phyloP scores from a whole-genome alignment of 2,888 invertebrate genomes.

The Fragum sueziense region DNA sequence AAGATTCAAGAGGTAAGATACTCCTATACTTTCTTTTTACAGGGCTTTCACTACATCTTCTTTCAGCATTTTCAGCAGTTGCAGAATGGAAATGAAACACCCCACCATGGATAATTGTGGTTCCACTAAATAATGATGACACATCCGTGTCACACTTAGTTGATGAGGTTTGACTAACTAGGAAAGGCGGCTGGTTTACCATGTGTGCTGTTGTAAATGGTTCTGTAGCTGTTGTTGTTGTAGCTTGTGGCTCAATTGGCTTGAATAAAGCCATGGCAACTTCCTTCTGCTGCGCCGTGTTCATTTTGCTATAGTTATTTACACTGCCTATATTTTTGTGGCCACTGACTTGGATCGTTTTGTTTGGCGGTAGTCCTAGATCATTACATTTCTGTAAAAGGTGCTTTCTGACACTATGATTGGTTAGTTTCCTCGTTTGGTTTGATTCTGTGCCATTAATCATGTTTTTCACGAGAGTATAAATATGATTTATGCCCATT shows the following conservation, averaged over 20 bases:
- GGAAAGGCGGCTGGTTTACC: background rate
- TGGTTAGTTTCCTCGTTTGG: too few species aligned
- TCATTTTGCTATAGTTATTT: slow-evolving; percentile 29
- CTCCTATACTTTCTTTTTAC: background rate
- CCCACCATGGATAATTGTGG: slow-evolving; percentile 14
- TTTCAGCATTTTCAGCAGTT: background rate
- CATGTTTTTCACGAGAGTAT: slow-evolving; percentile 8
- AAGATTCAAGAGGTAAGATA: background rate
- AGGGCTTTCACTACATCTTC: background rate
- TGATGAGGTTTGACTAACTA: background rate
- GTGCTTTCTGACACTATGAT: too few species aligned
- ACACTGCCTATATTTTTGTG: slow-evolving; percentile 26
- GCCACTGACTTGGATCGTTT: slow-evolving; percentile 28
- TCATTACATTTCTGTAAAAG: too few species aligned
- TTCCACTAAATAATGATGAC: slow-evolving; percentile 8
- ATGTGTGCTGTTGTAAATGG: background rate
- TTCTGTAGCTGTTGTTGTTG: background rate
- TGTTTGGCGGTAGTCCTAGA: slow-evolving; percentile 14
- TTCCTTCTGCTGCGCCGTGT: slow-evolving; percentile 7
- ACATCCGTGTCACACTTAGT: slow-evolving; percentile 1
- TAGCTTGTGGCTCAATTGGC: background rate
- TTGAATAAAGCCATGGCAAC: slow-evolving; percentile 15
- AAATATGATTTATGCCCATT: slow-evolving; percentile 29
- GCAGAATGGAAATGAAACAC: slow-evolving; percentile 19
- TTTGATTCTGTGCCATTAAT: too few species aligned